These are phyloP conservation scores for Eristalis pertinax DNA, from an alignment of 2,888 invertebrate species.

Conservation along the genomic window DNA sequence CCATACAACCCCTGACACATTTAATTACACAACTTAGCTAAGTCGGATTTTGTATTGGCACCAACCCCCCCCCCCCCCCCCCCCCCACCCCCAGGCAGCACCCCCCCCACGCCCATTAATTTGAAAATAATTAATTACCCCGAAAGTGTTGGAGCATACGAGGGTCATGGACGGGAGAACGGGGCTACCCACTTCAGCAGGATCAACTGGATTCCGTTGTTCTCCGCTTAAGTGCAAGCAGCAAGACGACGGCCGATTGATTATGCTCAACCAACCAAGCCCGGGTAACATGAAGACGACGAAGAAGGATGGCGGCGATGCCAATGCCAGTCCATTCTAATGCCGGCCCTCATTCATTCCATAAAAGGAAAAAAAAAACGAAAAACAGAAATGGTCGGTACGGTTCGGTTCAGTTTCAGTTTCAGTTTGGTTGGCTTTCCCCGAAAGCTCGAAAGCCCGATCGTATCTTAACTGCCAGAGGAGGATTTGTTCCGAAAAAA, in stretches of 20 bases:
- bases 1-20: constrained; percentile 76
- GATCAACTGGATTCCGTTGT: constrained; percentile 39
- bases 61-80: background rate
- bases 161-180: background rate
- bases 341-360: constrained; percentile 37
- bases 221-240: constrained; percentile 24
- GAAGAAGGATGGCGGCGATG: constrained; percentile 16
- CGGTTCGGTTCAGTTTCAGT: constrained; percentile 8
- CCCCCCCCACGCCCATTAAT: constrained; percentile 71
- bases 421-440: constrained; percentile 32
- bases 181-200: constrained; percentile 25
- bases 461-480: constrained; percentile 59
- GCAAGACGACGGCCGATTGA: constrained; percentile 40
- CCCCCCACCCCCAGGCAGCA: background rate
- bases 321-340: background rate
- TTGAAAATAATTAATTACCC: constrained; percentile 77
- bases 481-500: constrained; percentile 44
- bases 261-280: constrained; percentile 35
- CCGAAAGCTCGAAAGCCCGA: constrained; percentile 29
- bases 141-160: constrained; percentile 77
- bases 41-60: constrained; percentile 61
- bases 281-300: background rate
- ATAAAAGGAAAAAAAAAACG: too few relatives aligned
- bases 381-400: constrained; percentile 16
- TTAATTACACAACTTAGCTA: constrained; percentile 76